Base-by-base conservation (phyloP, 2,797 vertebrate genomes). In the Otus scops region DNA sequence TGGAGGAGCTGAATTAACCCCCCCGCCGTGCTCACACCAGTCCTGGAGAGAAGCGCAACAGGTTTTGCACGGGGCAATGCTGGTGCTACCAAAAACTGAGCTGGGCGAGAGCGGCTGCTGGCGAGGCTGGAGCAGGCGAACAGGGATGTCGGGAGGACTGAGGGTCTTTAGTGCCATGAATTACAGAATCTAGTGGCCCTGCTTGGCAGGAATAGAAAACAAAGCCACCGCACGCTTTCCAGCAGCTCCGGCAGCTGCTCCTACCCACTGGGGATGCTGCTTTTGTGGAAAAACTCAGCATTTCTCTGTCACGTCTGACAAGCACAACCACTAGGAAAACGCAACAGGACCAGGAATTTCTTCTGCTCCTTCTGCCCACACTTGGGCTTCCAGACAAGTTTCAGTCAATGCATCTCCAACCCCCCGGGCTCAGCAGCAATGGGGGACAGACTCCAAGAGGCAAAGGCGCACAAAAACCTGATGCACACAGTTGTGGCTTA, bases 401-500 rank as follows among this genome's bases (percentile, higher is more conserved):
- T 8, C 48, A 26, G 30, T 3, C 18, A 7, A 15, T 1, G 14
- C 38, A 13, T 11, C 16, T 24, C 65, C 64, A 59, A 3, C 8
- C 19, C 5, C 7, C 15, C 53, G 5, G 21, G 67, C 38, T 19
- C 1, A 0, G 47, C 8, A 13, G 32, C 10, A 0, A 3, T 0
- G 22, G 5, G n/a, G 51, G 47, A n/a, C 34, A 18, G 71, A 21
- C 50, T 51, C 61, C 28, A 13, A 5, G 38, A 54, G 32, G 24
- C 26, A 39, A 28, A 36, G 41, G 16, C 5, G 0, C 0, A 0
- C 24, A 2, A 12, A 4, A 43, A 7, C 38, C 60, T 2, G 23
- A 19, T 0, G 26, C 7, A 19, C 3, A 0, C 13, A 4, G 51
- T 0, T 1, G 9, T 7, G 7, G 22, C 98, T 98, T 97, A 99